A percentile compares a stretch with the other conserved stretches of the same genome.
phyloP scores from a whole-genome alignment of 1,140 invertebrate species.

The Apocrypta bakeri region DNA sequence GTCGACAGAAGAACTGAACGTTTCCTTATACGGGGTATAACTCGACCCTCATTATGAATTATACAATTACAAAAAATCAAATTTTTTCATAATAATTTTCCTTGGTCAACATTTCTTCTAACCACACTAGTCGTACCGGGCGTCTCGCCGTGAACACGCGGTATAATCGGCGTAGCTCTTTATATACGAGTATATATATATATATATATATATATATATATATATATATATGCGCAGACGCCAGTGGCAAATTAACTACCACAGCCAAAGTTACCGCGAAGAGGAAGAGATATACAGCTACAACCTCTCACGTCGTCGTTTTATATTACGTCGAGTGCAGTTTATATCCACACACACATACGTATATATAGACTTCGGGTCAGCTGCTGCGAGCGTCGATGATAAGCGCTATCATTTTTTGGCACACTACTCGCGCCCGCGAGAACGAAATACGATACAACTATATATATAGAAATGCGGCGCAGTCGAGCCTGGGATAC shows the following conservation, averaged over 20 bases:
- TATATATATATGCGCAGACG: neutral
- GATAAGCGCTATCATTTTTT: conserved; percentile 48
- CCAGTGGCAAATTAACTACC: conserved; percentile 56
- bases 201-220: neutral
- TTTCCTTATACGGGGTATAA: too few relatives aligned
- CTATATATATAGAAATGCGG: neutral
- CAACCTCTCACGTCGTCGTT: conserved; percentile 38
- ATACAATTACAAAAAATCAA: too few relatives aligned
- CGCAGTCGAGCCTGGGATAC: neutral
- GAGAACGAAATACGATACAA: neutral
- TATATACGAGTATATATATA: neutral
- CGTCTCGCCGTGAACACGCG: too few relatives aligned
- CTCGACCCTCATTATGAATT: too few relatives aligned
- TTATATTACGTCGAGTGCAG: conserved; percentile 5
- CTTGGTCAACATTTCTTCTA: too few relatives aligned
- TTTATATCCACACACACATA: neutral
- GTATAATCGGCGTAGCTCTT: neutral
- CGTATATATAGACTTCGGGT: neutral
- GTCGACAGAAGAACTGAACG: too few relatives aligned
- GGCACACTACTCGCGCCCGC: conserved; percentile 8
- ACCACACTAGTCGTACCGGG: too few relatives aligned
- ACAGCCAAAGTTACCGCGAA: conserved; percentile 18
- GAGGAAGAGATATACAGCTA: conserved; percentile 51
- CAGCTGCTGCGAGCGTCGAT: neutral
- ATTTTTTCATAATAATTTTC: too few relatives aligned